These are phyloP conservation scores for Mormyrops boulengeri DNA, from an alignment of 2,797 vertebrate genomes.

Conservation along the genomic window DNA sequence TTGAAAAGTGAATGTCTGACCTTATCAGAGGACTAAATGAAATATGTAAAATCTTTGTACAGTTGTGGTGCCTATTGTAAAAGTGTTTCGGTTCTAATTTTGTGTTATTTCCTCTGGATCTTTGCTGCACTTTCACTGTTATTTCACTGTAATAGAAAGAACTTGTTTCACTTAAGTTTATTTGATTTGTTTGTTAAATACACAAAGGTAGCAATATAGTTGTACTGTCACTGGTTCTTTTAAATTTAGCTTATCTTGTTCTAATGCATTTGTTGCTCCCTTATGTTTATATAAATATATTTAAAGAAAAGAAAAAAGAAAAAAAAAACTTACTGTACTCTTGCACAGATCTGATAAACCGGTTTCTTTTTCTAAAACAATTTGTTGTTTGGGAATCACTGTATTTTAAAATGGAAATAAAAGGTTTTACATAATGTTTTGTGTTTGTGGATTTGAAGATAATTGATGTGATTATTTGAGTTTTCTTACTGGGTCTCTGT, in stretches of 20 bases:
- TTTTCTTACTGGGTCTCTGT: neutral
- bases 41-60: slow-evolving; percentile 45
- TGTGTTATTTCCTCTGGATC: slow-evolving; percentile 48
- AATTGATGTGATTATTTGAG: neutral
- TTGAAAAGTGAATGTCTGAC: slow-evolving; percentile 10
- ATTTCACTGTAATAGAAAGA: slow-evolving; percentile 22
- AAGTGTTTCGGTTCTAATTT: slow-evolving; percentile 39
- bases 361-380: slow-evolving; percentile 51
- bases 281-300: slow-evolving; percentile 42
- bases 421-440: slow-evolving; percentile 45
- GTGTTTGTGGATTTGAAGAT: neutral
- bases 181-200: slow-evolving; percentile 7
- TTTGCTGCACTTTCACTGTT: slow-evolving; percentile 52
- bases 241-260: slow-evolving; percentile 6
- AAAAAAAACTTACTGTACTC: slow-evolving; percentile 48
- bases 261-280: slow-evolving; percentile 19
- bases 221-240: slow-evolving; percentile 39
- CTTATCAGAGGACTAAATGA: slow-evolving; percentile 21
- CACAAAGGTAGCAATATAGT: slow-evolving; percentile 21
- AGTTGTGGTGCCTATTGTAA: slow-evolving; percentile 57
- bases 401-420: slow-evolving; percentile 64
- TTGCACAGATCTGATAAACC: slow-evolving; percentile 57
- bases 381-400: slow-evolving; percentile 35
- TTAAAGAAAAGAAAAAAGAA: slow-evolving; percentile 14
- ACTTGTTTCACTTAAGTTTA: slow-evolving; percentile 4